Conservation (phyloP, 2,888 invertebrate genomes). For the Cryptosula pallasiana region DNA sequence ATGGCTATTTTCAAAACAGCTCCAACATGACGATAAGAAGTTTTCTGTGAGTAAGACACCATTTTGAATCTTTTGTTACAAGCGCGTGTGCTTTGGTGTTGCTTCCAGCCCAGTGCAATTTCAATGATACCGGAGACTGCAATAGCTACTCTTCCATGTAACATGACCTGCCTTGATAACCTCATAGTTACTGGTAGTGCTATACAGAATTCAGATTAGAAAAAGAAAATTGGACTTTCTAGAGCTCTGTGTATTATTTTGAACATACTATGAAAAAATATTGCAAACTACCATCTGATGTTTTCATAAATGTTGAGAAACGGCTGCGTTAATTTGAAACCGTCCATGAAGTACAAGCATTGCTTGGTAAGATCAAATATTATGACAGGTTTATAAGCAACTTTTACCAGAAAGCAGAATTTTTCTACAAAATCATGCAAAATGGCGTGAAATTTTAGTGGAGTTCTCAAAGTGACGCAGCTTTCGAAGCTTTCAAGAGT, state of each 20-base stretch:
- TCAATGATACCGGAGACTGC: background rate
- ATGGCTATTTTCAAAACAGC: background rate
- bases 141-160: background rate
- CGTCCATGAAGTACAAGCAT: background rate
- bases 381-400: background rate
- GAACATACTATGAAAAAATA: background rate
- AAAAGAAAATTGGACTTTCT: background rate
- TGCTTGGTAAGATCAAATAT: background rate
- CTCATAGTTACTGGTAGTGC: background rate
- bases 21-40: background rate
- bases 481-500: too few relatives aligned
- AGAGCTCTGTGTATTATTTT: background rate
- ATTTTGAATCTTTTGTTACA: background rate
- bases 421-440: background rate
- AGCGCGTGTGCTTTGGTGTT: background rate
- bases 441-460: too few relatives aligned
- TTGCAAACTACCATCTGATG: background rate
- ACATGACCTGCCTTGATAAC: background rate
- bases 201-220: background rate
- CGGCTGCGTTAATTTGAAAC: background rate
- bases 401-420: background rate
- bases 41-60: background rate
- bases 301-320: background rate
- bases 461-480: too few relatives aligned
- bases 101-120: slow-evolving; percentile 3